Evolutionary conservation across 2,888 invertebrate species (phyloP).

Genomic region (Tridacna crocea): DNA sequence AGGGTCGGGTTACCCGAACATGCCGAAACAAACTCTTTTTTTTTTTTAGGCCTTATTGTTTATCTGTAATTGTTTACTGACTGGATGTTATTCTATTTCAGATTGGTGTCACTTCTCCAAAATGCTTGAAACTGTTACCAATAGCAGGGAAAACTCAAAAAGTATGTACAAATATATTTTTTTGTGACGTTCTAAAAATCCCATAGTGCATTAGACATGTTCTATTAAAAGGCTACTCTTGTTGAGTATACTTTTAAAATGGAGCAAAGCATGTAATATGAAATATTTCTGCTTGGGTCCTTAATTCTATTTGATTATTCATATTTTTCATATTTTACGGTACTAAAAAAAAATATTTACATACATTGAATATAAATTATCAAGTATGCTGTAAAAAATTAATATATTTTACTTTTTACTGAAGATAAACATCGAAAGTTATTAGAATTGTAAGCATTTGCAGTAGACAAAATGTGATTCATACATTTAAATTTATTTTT

Average conservation of each 20-base stretch:
- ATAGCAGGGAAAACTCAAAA: slow-evolving; percentile 88
- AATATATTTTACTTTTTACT: neutral
- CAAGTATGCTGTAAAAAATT: too few species aligned
- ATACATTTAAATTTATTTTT: too few species aligned
- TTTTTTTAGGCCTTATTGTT: neutral
- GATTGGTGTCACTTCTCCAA: slow-evolving; percentile 86
- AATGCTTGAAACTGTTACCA: slow-evolving; percentile 92
- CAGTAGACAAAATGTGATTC: neutral
- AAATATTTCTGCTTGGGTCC: too few species aligned
- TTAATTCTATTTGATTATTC: too few species aligned
- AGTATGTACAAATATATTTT: slow-evolving; percentile 83
- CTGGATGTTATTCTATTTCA: slow-evolving; percentile 40
- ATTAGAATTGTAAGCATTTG: neutral
- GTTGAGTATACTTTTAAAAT: too few species aligned
- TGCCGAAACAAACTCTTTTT: too few species aligned
- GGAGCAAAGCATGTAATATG: too few species aligned
- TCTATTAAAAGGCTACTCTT: too few species aligned
- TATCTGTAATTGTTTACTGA: neutral
- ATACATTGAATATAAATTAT: too few species aligned
- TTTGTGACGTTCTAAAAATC: neutral
- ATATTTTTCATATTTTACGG: too few species aligned
- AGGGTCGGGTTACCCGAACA: too few species aligned
- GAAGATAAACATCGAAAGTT: neutral
- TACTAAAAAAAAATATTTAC: too few species aligned
- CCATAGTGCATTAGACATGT: neutral